phyloP scores from a whole-genome alignment of 1,140 invertebrate species.

The Drepana arcuata region DNA sequence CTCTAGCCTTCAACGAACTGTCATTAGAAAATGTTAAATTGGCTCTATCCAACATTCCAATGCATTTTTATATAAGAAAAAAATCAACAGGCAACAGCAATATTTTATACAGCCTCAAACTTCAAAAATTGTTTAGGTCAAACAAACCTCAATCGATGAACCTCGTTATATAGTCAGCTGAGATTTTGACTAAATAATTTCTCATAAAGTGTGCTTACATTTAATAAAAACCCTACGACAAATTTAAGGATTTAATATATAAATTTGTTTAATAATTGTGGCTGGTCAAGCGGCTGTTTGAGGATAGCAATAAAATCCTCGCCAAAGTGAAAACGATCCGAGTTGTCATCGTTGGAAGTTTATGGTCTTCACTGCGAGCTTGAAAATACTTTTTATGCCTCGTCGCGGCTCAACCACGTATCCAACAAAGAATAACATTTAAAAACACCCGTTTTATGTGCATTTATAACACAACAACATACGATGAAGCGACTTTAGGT shows the following conservation, averaged over 20 bases:
- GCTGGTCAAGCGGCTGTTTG: constrained; percentile 15
- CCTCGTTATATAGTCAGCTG: too few relatives aligned
- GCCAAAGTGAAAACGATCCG: constrained; percentile 42
- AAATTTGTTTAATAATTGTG: constrained; percentile 21
- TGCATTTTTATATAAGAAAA: constrained; percentile 7
- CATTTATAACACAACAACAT: constrained; percentile 5
- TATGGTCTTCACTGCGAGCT: constrained; percentile 30
- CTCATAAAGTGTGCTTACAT: too few relatives aligned
- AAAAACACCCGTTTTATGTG: constrained; percentile 6
- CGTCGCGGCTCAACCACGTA: constrained; percentile 8
- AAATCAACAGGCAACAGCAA: background rate
- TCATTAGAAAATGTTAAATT: constrained; percentile 12
- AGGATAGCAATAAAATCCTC: constrained; percentile 31
- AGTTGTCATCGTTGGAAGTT: constrained; percentile 44
- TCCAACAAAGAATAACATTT: constrained; percentile 16
- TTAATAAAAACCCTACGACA: too few relatives aligned
- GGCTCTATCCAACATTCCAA: constrained; percentile 3
- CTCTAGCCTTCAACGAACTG: too few relatives aligned
- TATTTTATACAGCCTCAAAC: background rate
- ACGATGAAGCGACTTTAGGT: constrained; percentile 3
- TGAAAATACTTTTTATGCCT: constrained; percentile 38
- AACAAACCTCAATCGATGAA: too few relatives aligned
- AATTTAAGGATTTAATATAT: too few relatives aligned
- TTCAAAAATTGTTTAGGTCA: too few relatives aligned
- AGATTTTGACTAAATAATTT: too few relatives aligned